Conservation (phyloP, 2,888 invertebrate species). For the Microplitis manilae region DNA sequence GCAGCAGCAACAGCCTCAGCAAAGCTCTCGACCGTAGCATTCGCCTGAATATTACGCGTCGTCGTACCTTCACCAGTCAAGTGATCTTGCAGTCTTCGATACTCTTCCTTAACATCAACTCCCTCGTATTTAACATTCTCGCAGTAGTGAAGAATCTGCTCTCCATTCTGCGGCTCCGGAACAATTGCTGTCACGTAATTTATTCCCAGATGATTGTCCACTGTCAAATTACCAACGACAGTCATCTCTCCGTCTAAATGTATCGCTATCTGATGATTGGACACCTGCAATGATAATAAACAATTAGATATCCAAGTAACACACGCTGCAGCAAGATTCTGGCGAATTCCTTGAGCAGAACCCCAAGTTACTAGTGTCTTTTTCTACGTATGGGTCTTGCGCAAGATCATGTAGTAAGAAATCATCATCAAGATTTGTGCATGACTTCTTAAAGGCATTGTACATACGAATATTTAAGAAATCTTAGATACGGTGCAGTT, state of each 20-base stretch:
- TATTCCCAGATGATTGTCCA: constrained; percentile 63
- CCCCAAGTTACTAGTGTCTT: no score
- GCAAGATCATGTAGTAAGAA: no score
- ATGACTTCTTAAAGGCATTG: no score
- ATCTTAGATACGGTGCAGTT: no score
- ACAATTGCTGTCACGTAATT: constrained; percentile 67
- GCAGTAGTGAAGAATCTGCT: constrained; percentile 64
- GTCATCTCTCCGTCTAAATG: constrained; percentile 65
- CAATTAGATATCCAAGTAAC: no score
- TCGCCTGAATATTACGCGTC: constrained; percentile 56
- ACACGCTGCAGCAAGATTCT: no score
- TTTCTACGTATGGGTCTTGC: no score
- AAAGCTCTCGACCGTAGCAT: constrained; percentile 57
- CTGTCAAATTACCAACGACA: constrained; percentile 66
- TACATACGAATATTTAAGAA: no score
- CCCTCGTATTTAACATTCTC: constrained; percentile 62
- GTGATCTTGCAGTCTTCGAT: constrained; percentile 59
- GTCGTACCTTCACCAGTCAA: constrained; percentile 52
- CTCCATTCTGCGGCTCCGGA: constrained; percentile 57
- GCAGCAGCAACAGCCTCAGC: constrained; percentile 46
- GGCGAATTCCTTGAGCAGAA: no score
- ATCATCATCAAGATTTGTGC: no score
- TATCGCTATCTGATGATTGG: constrained; percentile 67
- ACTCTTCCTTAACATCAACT: constrained; percentile 60
- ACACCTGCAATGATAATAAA: constrained; percentile 56